These are phyloP conservation scores for Drosophila nebulosa DNA, from an alignment of 1,140 invertebrate genomes.

Conservation along the genomic window DNA sequence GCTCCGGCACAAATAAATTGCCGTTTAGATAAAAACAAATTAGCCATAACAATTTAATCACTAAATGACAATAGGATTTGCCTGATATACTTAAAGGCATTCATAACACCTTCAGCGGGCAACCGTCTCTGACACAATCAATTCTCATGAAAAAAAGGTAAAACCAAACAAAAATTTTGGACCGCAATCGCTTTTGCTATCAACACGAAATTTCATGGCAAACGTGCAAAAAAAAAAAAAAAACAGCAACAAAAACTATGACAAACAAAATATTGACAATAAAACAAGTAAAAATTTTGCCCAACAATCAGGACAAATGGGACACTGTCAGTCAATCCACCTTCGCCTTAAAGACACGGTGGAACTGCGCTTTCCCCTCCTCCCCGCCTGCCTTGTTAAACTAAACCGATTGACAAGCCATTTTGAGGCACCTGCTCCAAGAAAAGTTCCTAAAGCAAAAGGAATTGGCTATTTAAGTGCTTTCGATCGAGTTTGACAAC, in stretches of 20 bases:
- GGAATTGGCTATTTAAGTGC: conserved; percentile 9
- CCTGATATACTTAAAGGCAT: too few species aligned
- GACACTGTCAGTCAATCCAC: conserved; percentile 19
- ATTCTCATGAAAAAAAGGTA: not conserved
- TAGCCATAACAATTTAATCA: too few species aligned
- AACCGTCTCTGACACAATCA: not conserved
- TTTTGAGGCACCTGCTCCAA: not conserved
- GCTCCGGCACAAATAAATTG: too few species aligned
- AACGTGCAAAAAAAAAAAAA: conserved; percentile 15
- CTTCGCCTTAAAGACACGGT: conserved; percentile 5
- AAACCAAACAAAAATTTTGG: not conserved
- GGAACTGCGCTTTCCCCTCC: conserved; percentile 1
- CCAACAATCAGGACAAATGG: conserved; percentile 19
- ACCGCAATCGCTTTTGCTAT: not conserved
- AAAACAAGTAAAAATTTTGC: conserved; percentile 62
- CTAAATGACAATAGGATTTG: too few species aligned
- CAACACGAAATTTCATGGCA: conserved; percentile 17
- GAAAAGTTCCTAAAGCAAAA: not conserved
- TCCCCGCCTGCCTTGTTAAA: not conserved
- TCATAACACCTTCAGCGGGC: not conserved
- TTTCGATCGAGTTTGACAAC: conserved; percentile 35
- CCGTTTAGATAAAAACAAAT: too few species aligned
- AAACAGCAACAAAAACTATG: not conserved
- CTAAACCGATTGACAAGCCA: not conserved
- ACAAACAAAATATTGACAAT: conserved; percentile 51